These are phyloP conservation scores for Threskiornis aethiopicus DNA, from an alignment of 2,797 vertebrate genomes.

Conservation along the genomic window DNA sequence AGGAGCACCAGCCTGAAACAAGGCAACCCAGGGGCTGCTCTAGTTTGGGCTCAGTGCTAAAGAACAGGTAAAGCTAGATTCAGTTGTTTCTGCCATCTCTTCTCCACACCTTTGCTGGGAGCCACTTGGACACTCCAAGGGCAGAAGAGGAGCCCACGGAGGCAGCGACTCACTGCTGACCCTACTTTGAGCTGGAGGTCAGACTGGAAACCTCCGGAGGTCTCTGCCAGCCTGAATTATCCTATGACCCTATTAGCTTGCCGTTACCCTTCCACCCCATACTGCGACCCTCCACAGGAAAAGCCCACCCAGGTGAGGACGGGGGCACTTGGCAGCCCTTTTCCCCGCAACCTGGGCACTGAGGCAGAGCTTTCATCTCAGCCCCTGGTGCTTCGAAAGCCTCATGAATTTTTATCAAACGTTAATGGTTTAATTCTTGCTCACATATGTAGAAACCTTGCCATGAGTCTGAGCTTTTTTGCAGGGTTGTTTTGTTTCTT, in stretches of 20 bases:
- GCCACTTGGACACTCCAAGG: background rate
- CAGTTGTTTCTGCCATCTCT: background rate
- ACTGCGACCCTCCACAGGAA: fast-evolving
- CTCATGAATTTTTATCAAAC: background rate
- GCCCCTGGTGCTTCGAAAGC: background rate
- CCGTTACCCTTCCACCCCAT: background rate
- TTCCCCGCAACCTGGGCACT: background rate
- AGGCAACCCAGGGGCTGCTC: background rate
- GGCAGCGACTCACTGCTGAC: fast-evolving
- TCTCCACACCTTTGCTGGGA: fast-evolving
- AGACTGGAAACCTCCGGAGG: background rate
- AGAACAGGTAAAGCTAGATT: background rate
- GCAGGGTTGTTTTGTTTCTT: background rate
- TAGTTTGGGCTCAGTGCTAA: background rate
- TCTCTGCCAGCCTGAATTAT: background rate
- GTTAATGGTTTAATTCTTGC: background rate
- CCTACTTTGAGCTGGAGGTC: background rate
- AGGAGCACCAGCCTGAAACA: background rate
- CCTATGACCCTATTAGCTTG: background rate
- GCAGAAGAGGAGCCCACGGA: background rate
- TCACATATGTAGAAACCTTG: background rate
- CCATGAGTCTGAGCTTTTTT: background rate
- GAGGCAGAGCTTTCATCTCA: background rate
- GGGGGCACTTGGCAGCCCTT: background rate
- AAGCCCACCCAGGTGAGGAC: background rate